phyloP scores from a whole-genome alignment of 2,888 invertebrate genomes.

The Odontothrips loti region DNA sequence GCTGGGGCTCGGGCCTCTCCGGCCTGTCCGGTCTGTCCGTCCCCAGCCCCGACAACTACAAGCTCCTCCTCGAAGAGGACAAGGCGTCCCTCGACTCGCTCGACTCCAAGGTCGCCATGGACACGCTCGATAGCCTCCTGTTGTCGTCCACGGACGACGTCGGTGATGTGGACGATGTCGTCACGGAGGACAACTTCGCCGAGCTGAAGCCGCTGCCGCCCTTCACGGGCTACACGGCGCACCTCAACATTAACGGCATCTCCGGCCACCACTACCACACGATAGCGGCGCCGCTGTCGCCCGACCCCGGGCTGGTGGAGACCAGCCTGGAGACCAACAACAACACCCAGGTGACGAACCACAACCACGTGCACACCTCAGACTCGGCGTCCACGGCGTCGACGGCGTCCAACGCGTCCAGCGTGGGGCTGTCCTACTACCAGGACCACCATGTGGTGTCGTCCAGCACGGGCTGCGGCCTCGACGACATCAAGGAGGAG shows the following conservation, averaged over 20 bases:
- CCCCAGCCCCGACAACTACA: slow-evolving; percentile 48
- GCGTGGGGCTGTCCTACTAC: slow-evolving; percentile 42
- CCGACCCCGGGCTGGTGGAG: slow-evolving; percentile 39
- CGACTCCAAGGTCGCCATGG: slow-evolving; percentile 51
- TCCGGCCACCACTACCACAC: slow-evolving; percentile 84
- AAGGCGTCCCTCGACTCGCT: slow-evolving; percentile 42
- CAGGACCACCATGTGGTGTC: slow-evolving; percentile 48
- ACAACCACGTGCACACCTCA: slow-evolving; percentile 55
- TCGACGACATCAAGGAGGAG: slow-evolving; percentile 42
- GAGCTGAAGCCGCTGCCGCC: slow-evolving; percentile 83
- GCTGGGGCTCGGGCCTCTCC: slow-evolving; percentile 14
- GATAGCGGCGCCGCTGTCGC: slow-evolving; percentile 56
- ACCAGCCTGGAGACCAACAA: slow-evolving; percentile 41
- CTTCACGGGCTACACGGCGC: slow-evolving; percentile 80
- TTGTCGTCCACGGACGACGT: slow-evolving; percentile 53
- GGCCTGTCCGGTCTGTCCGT: slow-evolving; percentile 46
- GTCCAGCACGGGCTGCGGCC: slow-evolving; percentile 46
- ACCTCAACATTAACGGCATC: slow-evolving; percentile 81
- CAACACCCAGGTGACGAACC: slow-evolving; percentile 52
- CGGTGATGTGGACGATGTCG: slow-evolving; percentile 40
- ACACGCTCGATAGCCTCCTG: slow-evolving; percentile 66
- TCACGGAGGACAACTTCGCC: slow-evolving; percentile 55
- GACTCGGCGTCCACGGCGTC: slow-evolving; percentile 43
- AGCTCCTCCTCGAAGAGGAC: slow-evolving; percentile 40
- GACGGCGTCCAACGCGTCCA: slow-evolving; percentile 33